Percentiles rank a stretch among this genome's conserved stretches.
phyloP scores from a whole-genome alignment of 2,113 vertebrate species.

The Platichthys flesus region DNA sequence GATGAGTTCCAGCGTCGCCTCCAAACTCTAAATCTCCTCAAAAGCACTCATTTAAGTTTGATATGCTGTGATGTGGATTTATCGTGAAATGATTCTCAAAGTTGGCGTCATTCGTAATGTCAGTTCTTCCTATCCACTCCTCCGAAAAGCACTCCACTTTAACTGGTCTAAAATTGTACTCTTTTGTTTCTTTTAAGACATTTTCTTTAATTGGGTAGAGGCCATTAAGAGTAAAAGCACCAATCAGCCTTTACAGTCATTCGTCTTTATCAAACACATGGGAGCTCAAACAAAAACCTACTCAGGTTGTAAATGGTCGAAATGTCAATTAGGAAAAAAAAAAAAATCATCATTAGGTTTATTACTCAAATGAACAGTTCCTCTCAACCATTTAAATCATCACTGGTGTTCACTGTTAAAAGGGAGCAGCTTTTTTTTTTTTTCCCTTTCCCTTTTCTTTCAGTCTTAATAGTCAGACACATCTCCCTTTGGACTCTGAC shows the following conservation, averaged over 20 bases:
- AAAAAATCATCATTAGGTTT: slow-evolving; percentile 79
- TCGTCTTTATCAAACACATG: slow-evolving; percentile 77
- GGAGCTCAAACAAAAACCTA: slow-evolving; percentile 77
- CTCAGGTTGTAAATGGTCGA: slow-evolving; percentile 84
- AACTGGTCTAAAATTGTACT: slow-evolving; percentile 43
- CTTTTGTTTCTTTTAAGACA: slow-evolving; percentile 72
- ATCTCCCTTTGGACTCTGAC: slow-evolving; percentile 86
- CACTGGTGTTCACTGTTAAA: slow-evolving; percentile 77
- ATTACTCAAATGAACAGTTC: slow-evolving; percentile 81
- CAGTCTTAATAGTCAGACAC: slow-evolving; percentile 80
- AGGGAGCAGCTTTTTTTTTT: slow-evolving; percentile 67
- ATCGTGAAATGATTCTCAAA: slow-evolving; percentile 48
- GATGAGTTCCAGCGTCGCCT: not conserved
- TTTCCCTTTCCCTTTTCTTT: slow-evolving; percentile 54
- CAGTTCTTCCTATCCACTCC: slow-evolving; percentile 41
- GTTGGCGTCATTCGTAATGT: slow-evolving; percentile 48
- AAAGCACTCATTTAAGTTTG: not conserved
- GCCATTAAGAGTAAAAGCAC: slow-evolving; percentile 72
- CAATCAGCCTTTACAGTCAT: slow-evolving; percentile 69
- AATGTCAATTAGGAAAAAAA: slow-evolving; percentile 82
- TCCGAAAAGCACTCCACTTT: slow-evolving; percentile 57
- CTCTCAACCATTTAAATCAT: slow-evolving; percentile 81
- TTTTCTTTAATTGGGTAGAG: slow-evolving; percentile 62
- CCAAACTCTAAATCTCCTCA: slow-evolving; percentile 22
- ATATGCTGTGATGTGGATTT: slow-evolving; percentile 31